Conservation (phyloP, 2,113 vertebrate genomes). For the Bothrops jararaca region DNA sequence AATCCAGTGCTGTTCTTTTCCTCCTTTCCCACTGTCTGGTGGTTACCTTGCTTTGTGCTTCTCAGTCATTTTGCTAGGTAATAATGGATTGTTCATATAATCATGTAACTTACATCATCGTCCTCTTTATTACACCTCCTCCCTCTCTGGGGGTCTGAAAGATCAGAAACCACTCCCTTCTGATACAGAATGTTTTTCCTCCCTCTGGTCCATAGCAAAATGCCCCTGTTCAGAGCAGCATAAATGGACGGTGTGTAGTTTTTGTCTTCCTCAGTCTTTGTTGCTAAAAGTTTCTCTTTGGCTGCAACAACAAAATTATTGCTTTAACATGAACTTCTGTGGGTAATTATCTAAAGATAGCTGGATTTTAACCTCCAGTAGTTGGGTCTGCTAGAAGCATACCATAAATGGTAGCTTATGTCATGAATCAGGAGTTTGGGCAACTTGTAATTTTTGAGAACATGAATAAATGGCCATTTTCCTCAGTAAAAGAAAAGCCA, state of each 20-base stretch:
- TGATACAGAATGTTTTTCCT: neutral
- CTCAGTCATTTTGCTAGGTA: neutral
- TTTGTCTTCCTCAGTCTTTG: neutral
- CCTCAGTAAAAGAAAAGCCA: no score
- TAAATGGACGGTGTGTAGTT: neutral
- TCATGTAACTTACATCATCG: neutral
- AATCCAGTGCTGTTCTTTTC: neutral
- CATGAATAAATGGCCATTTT: no score
- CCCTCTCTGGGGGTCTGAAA: neutral
- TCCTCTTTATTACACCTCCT: neutral
- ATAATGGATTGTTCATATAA: neutral
- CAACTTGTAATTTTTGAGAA: neutral
- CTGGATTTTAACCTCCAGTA: neutral
- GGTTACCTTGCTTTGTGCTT: neutral
- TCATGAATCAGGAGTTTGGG: neutral
- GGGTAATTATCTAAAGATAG: neutral
- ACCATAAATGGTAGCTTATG: neutral
- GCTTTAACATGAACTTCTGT: neutral
- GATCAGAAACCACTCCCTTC: neutral
- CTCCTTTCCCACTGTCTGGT: neutral
- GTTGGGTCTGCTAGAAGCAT: neutral
- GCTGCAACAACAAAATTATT: neutral
- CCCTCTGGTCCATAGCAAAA: neutral
- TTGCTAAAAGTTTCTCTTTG: neutral
- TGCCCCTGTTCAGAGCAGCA: neutral